These are phyloP conservation scores for Lipotes vexillifer DNA, from an alignment of 2,113 vertebrate genomes.

Conservation along the genomic window DNA sequence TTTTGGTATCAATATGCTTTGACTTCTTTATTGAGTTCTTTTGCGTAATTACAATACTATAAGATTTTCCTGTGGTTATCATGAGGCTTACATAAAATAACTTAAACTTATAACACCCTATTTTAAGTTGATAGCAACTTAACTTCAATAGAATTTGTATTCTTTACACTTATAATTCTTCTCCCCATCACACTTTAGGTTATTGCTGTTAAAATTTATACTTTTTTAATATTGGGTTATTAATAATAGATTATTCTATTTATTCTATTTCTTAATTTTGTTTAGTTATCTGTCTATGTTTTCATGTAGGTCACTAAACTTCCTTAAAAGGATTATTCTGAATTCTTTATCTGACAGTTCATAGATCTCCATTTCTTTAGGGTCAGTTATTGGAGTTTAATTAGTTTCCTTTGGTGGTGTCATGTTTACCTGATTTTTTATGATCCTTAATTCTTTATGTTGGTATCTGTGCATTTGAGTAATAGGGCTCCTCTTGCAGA, in stretches of 20 bases:
- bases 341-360: not conserved
- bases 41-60: not conserved
- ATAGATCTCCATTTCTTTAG: not conserved
- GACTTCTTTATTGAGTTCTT: not conserved
- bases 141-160: not conserved
- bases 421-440: not conserved
- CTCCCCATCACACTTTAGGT: not conserved
- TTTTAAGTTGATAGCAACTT: not conserved
- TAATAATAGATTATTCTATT: not conserved
- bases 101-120: not conserved
- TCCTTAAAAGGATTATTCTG: not conserved
- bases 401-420: not conserved
- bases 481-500: not conserved
- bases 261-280: not conserved
- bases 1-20: not conserved
- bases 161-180: not conserved
- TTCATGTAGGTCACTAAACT: not conserved
- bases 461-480: not conserved
- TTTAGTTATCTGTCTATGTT: not conserved
- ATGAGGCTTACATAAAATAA: no score
- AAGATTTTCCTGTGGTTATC: not conserved
- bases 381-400: not conserved
- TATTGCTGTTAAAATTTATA: not conserved
- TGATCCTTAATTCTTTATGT: not conserved
- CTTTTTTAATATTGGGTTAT: not conserved